These are phyloP conservation scores for Aix galericulata DNA, from an alignment of 2,113 vertebrate species.

Conservation along the genomic window DNA sequence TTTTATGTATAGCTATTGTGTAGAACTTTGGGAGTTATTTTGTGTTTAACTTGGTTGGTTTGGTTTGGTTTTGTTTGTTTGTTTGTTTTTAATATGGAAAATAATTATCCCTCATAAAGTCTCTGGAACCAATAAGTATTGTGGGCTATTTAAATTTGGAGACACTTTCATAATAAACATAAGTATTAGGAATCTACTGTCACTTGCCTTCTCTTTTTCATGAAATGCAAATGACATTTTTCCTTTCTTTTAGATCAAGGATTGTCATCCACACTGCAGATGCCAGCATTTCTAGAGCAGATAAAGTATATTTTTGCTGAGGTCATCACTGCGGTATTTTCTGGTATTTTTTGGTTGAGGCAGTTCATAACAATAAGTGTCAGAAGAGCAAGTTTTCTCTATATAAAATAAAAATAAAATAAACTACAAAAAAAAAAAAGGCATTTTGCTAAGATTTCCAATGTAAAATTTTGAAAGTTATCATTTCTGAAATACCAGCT, in stretches of 20 bases:
- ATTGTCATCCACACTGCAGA: background rate
- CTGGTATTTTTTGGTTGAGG: background rate
- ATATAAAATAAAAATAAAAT: background rate
- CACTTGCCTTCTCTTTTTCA: slow-evolving; percentile 35
- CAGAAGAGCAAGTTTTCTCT: background rate
- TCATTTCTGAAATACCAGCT: background rate
- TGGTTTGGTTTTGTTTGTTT: background rate
- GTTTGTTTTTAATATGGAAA: slow-evolving; percentile 67
- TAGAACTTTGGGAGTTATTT: slow-evolving; percentile 46
- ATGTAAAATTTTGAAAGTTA: background rate
- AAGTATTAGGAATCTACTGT: slow-evolving; percentile 67
- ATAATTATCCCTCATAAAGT: slow-evolving; percentile 69
- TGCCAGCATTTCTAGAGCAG: background rate
- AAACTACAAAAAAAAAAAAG: background rate
- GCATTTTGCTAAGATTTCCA: background rate
- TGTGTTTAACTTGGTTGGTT: slow-evolving; percentile 51
- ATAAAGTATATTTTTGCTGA: background rate
- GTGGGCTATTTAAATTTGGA: slow-evolving; percentile 79
- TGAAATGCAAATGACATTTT: background rate
- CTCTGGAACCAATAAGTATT: slow-evolving; percentile 74
- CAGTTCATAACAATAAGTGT: background rate
- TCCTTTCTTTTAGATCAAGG: background rate
- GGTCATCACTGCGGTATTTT: background rate
- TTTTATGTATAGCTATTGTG: slow-evolving; percentile 57
- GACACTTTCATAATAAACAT: slow-evolving; percentile 84